Evolutionary conservation across 2,113 vertebrate species (phyloP).

Genomic region (Scortum barcoo): DNA sequence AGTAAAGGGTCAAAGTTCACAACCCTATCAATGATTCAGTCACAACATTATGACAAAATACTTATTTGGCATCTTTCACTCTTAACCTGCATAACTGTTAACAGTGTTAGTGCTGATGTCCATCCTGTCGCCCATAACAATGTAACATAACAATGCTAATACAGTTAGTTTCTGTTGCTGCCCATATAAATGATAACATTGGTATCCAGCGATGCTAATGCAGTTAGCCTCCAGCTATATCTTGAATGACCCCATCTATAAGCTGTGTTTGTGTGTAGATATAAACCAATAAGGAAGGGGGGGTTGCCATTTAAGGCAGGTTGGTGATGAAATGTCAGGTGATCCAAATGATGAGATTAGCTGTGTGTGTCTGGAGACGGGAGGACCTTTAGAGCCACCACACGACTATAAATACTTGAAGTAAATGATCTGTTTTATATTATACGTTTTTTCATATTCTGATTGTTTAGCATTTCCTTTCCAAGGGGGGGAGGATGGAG

Average conservation of each 20-base stretch:
- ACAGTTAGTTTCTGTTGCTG: conserved; percentile 27
- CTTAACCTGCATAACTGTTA: conserved; percentile 2
- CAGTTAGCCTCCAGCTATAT: conserved; percentile 47
- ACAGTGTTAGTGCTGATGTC: background rate
- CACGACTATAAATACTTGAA: conserved; percentile 47
- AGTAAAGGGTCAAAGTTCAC: conserved; percentile 35
- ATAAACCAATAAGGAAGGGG: conserved; percentile 65
- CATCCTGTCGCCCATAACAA: conserved; percentile 7
- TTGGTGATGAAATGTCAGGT: conserved; percentile 72
- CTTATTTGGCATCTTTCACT: conserved; percentile 13
- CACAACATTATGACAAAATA: background rate
- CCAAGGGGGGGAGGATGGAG: conserved; percentile 23
- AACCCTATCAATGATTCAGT: background rate
- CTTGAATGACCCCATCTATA: conserved; percentile 18
- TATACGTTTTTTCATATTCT: conserved; percentile 45
- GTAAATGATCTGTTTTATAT: conserved; percentile 51
- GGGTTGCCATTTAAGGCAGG: conserved; percentile 60
- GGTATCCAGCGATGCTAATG: conserved; percentile 36
- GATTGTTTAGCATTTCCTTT: conserved; percentile 57
- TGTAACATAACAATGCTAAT: conserved; percentile 23
- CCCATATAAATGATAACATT: conserved; percentile 5
- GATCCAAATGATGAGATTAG: conserved; percentile 71
- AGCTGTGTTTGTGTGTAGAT: conserved; percentile 25
- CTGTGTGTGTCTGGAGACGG: conserved; percentile 55
- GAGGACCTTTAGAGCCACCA: conserved; percentile 63